A percentile compares a stretch with the other conserved stretches of the same genome.
These are phyloP conservation scores for Apotomis betuletana DNA, from an alignment of 2,888 invertebrate genomes.

Conservation along the genomic window DNA sequence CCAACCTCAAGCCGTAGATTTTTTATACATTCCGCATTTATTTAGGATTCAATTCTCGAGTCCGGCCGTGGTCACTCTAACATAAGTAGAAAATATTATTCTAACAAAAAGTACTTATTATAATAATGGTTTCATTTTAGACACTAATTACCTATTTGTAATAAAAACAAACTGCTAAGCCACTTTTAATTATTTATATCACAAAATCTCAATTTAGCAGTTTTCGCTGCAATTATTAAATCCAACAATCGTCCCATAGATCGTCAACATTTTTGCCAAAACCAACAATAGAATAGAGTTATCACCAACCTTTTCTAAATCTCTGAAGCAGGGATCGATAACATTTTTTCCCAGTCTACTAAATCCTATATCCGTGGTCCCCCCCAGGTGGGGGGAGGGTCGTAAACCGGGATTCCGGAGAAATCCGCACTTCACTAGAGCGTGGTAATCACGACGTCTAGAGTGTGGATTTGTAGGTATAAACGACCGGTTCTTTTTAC, in stretches of 20 bases:
- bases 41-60: no score
- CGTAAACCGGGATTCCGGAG: slow-evolving; percentile 77
- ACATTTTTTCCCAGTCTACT: slow-evolving; percentile 41
- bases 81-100: no score
- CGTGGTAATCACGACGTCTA: slow-evolving; percentile 69
- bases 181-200: no score
- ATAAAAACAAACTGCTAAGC: no score
- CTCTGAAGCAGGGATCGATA: slow-evolving; percentile 39
- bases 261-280: not conserved
- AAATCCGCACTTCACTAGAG: slow-evolving; percentile 78
- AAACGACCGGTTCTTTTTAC: slow-evolving; percentile 39
- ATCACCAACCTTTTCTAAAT: slow-evolving; percentile 30
- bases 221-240: not conserved
- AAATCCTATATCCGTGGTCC: slow-evolving; percentile 42
- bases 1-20: no score
- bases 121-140: no score
- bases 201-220: no score
- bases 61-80: no score
- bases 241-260: not conserved
- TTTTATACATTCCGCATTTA: no score
- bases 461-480: slow-evolving; percentile 54
- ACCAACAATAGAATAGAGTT: slow-evolving; percentile 6
- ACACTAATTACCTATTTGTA: no score
- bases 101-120: no score
- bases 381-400: slow-evolving; percentile 50